Percentiles rank a stretch among this genome's conserved stretches.
Evolutionary conservation across 2,888 invertebrate genomes (phyloP).

Genomic region (Pristionchus japonicus): DNA sequence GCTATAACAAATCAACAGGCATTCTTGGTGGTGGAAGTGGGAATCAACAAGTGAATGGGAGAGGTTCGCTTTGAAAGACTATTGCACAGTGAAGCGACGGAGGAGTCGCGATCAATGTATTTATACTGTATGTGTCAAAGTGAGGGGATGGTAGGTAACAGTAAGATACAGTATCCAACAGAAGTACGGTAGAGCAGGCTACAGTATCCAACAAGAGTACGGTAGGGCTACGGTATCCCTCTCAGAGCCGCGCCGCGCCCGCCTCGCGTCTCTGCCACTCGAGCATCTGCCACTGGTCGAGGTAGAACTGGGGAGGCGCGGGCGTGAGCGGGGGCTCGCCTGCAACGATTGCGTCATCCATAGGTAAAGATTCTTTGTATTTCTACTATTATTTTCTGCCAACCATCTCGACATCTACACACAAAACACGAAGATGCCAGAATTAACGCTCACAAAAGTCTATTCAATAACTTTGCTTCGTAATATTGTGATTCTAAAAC

Average conservation of each 20-base stretch:
- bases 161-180: background rate
- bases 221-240: background rate
- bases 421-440: too few species aligned
- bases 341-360: too few species aligned
- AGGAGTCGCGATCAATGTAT: background rate
- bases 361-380: too few species aligned
- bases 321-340: constrained; percentile 41
- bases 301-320: constrained; percentile 28
- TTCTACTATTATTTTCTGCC: too few species aligned
- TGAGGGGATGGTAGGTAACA: background rate
- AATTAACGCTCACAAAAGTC: too few species aligned
- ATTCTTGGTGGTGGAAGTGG: background rate
- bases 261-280: constrained; percentile 32
- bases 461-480: too few species aligned
- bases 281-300: constrained; percentile 36
- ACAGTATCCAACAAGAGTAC: background rate
- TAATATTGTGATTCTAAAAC: too few species aligned
- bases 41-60: constrained; percentile 10
- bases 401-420: too few species aligned
- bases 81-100: background rate
- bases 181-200: background rate
- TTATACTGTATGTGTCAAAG: constrained; percentile 25
- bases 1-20: background rate
- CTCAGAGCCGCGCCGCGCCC: background rate
- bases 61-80: background rate